phyloP scores from a whole-genome alignment of 2,797 vertebrate genomes.

The Acropternis orthonyx region DNA sequence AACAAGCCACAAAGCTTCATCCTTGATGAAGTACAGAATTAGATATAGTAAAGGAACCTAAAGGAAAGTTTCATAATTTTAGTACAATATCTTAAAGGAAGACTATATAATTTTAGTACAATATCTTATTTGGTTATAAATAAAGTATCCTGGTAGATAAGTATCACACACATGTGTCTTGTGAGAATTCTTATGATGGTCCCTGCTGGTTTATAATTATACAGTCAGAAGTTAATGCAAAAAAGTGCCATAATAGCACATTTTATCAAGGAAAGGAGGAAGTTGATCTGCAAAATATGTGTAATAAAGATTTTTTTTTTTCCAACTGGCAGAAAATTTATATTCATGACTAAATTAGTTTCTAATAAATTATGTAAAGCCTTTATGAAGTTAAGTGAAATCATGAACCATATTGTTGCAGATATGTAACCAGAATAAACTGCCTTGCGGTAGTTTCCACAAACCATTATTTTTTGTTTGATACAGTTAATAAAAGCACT shows the following conservation, averaged over 20 bases:
- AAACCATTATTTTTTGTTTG: background rate
- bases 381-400: slow-evolving; percentile 66
- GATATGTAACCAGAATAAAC: background rate
- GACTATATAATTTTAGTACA: slow-evolving; percentile 3
- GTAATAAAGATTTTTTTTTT: slow-evolving; percentile 51
- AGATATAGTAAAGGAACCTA: background rate
- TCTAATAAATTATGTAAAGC: slow-evolving; percentile 73
- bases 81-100: slow-evolving; percentile 1
- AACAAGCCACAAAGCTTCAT: background rate
- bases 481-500: background rate
- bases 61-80: slow-evolving; percentile 21
- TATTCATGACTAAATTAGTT: slow-evolving; percentile 71
- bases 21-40: background rate
- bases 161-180: background rate
- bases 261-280: slow-evolving; percentile 56
- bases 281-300: slow-evolving; percentile 57
- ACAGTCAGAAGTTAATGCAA: slow-evolving; percentile 40
- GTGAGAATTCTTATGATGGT: slow-evolving; percentile 14
- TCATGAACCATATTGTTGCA: background rate
- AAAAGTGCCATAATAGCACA: background rate
- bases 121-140: slow-evolving; percentile 42
- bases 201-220: slow-evolving; percentile 39
- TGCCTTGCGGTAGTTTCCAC: background rate
- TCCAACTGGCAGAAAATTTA: slow-evolving; percentile 53
- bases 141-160: slow-evolving; percentile 8